phyloP scores from a whole-genome alignment of 2,113 vertebrate genomes.

The Saguinus midas region DNA sequence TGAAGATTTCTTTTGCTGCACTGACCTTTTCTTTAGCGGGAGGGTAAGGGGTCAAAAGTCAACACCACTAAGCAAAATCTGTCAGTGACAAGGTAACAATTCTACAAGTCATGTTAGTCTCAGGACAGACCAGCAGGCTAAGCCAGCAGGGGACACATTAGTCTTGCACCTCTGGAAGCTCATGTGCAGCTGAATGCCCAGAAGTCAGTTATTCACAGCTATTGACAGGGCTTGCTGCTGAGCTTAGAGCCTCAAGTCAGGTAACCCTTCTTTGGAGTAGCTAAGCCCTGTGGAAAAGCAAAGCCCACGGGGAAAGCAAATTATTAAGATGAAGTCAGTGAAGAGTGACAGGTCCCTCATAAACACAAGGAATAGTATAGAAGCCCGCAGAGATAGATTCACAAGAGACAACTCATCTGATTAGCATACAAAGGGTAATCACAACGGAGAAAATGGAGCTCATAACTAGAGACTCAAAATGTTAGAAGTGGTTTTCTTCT shows the following conservation, averaged over 20 bases:
- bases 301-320: conserved; percentile 74
- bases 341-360: conserved; percentile 55
- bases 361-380: conserved; percentile 51
- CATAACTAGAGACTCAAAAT: conserved; percentile 63
- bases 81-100: conserved; percentile 75
- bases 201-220: conserved; percentile 50
- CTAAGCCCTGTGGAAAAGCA: conserved; percentile 52
- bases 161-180: conserved; percentile 50
- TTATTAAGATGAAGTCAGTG: conserved; percentile 57
- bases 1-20: conserved; percentile 80
- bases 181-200: neutral
- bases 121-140: conserved; percentile 44
- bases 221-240: conserved; percentile 53
- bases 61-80: conserved; percentile 66
- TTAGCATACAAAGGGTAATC: conserved; percentile 40
- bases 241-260: conserved; percentile 51
- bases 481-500: neutral
- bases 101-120: conserved; percentile 65
- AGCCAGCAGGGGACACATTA: conserved; percentile 63
- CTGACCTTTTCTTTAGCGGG: conserved; percentile 68
- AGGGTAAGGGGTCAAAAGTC: conserved; percentile 66
- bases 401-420: conserved; percentile 52
- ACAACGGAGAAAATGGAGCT: conserved; percentile 47
- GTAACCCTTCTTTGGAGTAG: conserved; percentile 49
- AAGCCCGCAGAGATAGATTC: conserved; percentile 52